Percentiles rank a stretch among this genome's conserved stretches.
phyloP scores from a whole-genome alignment of 2,113 vertebrate species.

The Romanogobio albipinnatus region DNA sequence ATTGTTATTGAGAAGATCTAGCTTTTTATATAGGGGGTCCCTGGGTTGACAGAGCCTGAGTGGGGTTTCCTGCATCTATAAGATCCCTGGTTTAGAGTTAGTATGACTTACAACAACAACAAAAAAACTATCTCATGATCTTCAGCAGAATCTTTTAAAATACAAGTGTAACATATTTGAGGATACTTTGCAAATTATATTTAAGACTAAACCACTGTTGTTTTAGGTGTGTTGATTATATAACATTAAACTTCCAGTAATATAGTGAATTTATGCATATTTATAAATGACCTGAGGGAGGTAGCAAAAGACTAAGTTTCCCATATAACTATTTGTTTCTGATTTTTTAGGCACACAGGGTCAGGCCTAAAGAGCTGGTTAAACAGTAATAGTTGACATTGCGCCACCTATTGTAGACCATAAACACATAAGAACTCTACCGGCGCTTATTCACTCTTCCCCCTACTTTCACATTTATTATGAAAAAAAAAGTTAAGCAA shows the following conservation, averaged over 20 bases:
- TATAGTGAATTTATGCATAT: not conserved
- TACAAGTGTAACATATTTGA: no score
- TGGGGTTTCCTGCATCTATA: not conserved
- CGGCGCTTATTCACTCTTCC: not conserved
- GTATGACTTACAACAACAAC: not conserved
- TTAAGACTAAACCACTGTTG: not conserved
- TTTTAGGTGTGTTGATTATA: not conserved
- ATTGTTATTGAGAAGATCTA: not conserved
- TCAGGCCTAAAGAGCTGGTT: not conserved
- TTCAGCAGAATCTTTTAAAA: not conserved
- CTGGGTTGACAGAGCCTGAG: no score
- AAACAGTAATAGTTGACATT: not conserved
- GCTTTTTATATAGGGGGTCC: no score
- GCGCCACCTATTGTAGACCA: conserved; percentile 4
- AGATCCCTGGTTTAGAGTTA: not conserved
- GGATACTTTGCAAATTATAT: not conserved
- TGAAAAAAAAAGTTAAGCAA: not conserved
- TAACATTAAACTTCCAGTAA: not conserved
- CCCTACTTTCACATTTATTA: not conserved
- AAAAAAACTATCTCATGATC: not conserved
- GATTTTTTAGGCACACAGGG: not conserved
- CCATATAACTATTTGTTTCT: not conserved
- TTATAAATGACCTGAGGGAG: no score
- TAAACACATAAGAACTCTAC: no score
- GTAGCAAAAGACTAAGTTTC: not conserved